These are phyloP conservation scores for Chrysolina haemoptera DNA, from an alignment of 2,888 invertebrate genomes.

Conservation along the genomic window DNA sequence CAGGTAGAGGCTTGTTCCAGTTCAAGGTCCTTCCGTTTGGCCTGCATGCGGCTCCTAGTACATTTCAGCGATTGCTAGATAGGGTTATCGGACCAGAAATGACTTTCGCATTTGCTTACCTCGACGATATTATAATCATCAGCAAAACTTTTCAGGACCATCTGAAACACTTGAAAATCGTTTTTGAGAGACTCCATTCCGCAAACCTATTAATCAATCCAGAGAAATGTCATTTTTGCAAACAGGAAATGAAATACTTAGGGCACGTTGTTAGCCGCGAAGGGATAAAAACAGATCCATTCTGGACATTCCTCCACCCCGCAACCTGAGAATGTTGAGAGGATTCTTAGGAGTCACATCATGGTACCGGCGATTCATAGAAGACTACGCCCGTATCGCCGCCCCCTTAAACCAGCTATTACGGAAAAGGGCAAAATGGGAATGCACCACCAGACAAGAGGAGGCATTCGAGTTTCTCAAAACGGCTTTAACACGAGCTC, in stretches of 20 bases:
- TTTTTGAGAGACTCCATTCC: too few species aligned
- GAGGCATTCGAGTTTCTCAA: too few species aligned
- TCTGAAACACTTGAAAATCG: too few species aligned
- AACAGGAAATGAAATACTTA: conserved; percentile 3
- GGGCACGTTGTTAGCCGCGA: conserved; percentile 3
- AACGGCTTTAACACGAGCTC: not conserved
- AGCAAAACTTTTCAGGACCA: too few species aligned
- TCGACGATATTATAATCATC: too few species aligned
- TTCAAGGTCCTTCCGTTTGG: not conserved
- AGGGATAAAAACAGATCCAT: conserved; percentile 3
- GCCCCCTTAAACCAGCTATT: too few species aligned
- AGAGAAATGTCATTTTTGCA: conserved; percentile 14
- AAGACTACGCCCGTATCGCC: conserved; percentile 3
- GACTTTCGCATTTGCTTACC: too few species aligned
- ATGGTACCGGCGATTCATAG: not conserved
- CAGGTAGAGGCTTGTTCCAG: too few species aligned
- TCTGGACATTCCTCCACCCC: not conserved
- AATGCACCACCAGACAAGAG: too few species aligned
- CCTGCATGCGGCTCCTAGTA: not conserved
- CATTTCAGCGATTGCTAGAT: not conserved
- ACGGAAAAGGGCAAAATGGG: too few species aligned
- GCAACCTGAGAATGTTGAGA: not conserved
- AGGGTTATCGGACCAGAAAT: not conserved
- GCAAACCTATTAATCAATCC: too few species aligned
- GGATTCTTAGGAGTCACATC: not conserved